A percentile compares a stretch with the other conserved stretches of the same genome.
phyloP scores from a whole-genome alignment of 2,888 invertebrate genomes.

The Drosophila melanocephala region DNA sequence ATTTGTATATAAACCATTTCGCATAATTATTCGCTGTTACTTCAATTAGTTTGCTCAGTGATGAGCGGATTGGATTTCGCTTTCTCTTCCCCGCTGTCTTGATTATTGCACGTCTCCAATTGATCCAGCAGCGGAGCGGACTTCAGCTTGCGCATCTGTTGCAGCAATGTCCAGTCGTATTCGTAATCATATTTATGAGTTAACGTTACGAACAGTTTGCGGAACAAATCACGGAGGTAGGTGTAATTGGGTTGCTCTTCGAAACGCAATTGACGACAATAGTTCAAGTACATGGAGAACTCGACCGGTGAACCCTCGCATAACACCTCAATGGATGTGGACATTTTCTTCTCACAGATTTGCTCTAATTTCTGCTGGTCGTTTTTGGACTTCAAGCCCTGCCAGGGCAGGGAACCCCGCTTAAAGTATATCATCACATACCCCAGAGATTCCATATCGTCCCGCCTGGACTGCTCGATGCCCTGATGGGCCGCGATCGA shows the following conservation, averaged over 20 bases:
- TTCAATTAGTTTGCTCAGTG: not conserved
- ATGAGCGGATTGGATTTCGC: not conserved
- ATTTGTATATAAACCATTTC: not conserved
- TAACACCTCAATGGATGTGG: not conserved
- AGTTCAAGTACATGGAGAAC: not conserved
- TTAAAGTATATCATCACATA: not conserved
- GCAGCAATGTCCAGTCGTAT: not conserved
- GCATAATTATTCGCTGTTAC: not conserved
- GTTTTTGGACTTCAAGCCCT: not conserved
- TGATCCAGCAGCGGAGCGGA: not conserved
- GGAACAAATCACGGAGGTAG: not conserved
- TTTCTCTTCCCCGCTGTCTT: not conserved
- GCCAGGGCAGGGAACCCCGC: not conserved
- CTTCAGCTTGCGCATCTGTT: not conserved
- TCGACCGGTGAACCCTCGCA: not conserved
- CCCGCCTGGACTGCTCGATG: not conserved
- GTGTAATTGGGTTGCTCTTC: not conserved
- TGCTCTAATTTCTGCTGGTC: not conserved
- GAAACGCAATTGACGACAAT: not conserved
- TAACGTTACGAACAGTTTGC: not conserved
- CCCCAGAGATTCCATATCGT: not conserved
- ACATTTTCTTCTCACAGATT: not conserved
- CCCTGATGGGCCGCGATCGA: not conserved
- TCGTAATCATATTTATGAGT: not conserved
- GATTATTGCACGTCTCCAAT: not conserved